Conservation (phyloP, 2,888 invertebrate species). For the Oscheius onirici region DNA sequence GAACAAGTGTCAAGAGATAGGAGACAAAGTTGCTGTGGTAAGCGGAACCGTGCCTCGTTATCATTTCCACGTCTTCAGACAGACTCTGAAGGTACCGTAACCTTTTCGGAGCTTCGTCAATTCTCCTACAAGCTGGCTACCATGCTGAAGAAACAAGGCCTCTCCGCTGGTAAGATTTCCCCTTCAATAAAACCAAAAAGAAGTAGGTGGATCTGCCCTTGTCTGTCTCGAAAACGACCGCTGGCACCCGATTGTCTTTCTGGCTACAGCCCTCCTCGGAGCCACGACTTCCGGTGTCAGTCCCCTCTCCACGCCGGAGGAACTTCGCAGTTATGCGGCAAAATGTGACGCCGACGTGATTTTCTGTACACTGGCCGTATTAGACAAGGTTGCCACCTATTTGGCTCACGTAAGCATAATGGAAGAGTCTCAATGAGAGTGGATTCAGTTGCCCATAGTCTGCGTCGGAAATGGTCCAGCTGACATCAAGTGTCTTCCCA, state of each 20-base stretch:
- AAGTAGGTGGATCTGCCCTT: conserved; percentile 51
- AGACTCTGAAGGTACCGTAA: conserved; percentile 15
- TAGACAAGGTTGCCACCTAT: conserved; percentile 26
- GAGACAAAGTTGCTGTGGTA: conserved; percentile 8
- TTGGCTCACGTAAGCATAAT: conserved; percentile 17
- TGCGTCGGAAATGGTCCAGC: conserved; percentile 11
- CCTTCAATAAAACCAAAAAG: neutral
- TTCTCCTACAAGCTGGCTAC: conserved; percentile 8
- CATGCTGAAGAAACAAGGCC: conserved; percentile 27
- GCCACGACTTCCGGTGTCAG: conserved; percentile 53
- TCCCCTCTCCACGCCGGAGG: conserved; percentile 41
- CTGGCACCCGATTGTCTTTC: conserved; percentile 57
- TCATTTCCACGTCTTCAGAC: too few species aligned
- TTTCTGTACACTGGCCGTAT: conserved; percentile 10
- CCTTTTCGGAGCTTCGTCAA: conserved; percentile 13
- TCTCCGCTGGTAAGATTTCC: neutral
- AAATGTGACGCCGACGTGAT: conserved; percentile 28
- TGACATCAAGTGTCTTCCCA: conserved; percentile 14
- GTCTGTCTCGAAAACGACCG: conserved; percentile 55
- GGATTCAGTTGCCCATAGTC: conserved; percentile 5
- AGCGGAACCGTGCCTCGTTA: neutral
- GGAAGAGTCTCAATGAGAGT: neutral
- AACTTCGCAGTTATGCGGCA: conserved; percentile 32
- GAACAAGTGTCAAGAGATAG: conserved; percentile 8
- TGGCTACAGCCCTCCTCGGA: conserved; percentile 54